phyloP scores from a whole-genome alignment of 2,888 invertebrate genomes.

The Tachina lurida region DNA sequence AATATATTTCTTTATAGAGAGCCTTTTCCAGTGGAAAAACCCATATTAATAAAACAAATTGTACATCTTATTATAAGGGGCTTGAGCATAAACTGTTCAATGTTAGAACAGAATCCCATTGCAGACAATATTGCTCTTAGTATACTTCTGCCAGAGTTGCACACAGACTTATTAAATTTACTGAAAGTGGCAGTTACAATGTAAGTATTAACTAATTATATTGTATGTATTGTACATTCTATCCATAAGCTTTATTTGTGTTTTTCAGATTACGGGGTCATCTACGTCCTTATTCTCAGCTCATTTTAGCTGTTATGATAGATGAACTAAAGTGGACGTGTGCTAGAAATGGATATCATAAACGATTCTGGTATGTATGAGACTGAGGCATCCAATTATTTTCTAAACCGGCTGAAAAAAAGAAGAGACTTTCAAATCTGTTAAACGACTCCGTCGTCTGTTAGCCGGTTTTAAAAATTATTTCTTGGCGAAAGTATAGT shows the following conservation, averaged over 20 bases:
- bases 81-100: slow-evolving; percentile 75
- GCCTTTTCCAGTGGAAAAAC: slow-evolving; percentile 78
- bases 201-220: slow-evolving; percentile 70
- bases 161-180: slow-evolving; percentile 75
- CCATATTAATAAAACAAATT: slow-evolving; percentile 76
- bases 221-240: background rate
- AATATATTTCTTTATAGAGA: slow-evolving; percentile 72
- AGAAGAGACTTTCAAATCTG: too few species aligned
- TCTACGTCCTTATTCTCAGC: slow-evolving; percentile 74
- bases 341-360: slow-evolving; percentile 74
- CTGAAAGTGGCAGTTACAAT: slow-evolving; percentile 74
- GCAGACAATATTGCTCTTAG: slow-evolving; percentile 77
- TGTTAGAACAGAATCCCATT: slow-evolving; percentile 75
- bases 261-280: slow-evolving; percentile 74
- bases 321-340: slow-evolving; percentile 78
- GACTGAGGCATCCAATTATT: too few species aligned
- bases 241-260: background rate
- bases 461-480: too few species aligned
- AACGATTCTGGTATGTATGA: slow-evolving; percentile 74
- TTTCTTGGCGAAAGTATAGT: too few species aligned
- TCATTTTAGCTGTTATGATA: slow-evolving; percentile 74
- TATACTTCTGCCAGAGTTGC: slow-evolving; percentile 76
- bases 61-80: slow-evolving; percentile 77
- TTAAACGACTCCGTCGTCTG: too few species aligned
- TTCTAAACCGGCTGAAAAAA: too few species aligned